phyloP scores from a whole-genome alignment of 2,797 vertebrate genomes.

The Bovichtus variegatus region DNA sequence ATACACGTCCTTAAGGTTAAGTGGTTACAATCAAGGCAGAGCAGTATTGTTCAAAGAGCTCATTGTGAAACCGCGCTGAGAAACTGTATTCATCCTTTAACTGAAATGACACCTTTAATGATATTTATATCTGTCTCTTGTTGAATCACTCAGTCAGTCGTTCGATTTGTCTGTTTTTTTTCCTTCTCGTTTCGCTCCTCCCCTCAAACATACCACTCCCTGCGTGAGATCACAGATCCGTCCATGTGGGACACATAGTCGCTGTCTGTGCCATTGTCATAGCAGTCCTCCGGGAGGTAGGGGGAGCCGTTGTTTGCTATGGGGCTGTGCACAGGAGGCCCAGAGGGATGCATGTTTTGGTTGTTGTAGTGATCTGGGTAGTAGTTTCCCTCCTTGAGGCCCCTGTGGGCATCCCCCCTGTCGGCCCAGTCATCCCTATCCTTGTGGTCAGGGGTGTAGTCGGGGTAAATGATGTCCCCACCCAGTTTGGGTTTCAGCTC shows the following conservation, averaged over 20 bases:
- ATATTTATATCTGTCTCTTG: conserved; percentile 60
- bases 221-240: conserved; percentile 97
- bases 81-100: conserved; percentile 40
- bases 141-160: conserved; percentile 63
- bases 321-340: conserved; percentile 81
- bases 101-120: conserved; percentile 61
- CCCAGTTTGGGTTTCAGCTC: conserved; percentile 85
- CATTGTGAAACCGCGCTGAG: conserved; percentile 58
- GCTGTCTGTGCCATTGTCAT: conserved; percentile 93
- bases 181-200: background rate
- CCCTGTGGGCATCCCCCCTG: conserved; percentile 85
- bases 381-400: conserved; percentile 84
- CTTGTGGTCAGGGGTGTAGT: conserved; percentile 92
- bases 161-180: conserved; percentile 32
- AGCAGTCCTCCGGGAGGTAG: conserved; percentile 92
- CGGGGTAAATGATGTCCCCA: conserved; percentile 91
- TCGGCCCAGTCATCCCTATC: conserved; percentile 93
- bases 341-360: conserved; percentile 83
- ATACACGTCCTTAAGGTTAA: conserved; percentile 74
- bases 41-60: conserved; percentile 62
- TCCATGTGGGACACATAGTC: conserved; percentile 98
- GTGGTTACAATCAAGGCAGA: conserved; percentile 80
- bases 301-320: conserved; percentile 88
- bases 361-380: conserved; percentile 84
- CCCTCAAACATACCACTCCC: conserved; percentile 97